Base-by-base conservation (phyloP, 2,888 invertebrate species). In the Hemistola chrysoprasaria region DNA sequence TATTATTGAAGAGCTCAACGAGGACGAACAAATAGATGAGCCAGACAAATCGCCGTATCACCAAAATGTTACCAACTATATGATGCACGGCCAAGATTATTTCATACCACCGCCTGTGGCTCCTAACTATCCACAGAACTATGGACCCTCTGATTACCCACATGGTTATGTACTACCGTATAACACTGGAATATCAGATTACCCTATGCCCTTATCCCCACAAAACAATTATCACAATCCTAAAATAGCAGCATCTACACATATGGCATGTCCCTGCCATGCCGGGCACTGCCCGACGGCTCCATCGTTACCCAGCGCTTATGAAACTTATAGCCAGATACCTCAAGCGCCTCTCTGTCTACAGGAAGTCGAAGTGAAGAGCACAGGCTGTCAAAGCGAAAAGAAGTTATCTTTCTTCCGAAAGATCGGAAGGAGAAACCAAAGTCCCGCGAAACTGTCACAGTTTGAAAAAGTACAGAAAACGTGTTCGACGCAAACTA, bases 331-430 rank as follows among this genome's bases (percentile, higher is more conserved):
- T 44, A 53, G 53, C 8, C 64, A 59, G 22, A 46, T 56, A 22
- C 62, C 70, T 9, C 80, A 77, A 56, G 66, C 74, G 6, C 84
- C 84, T 1, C 49, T 86, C 0, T 85, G 85, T 43, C 54, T 87
- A 1, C 84, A 80, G 51, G 85, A 87, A 56, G 71, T 87, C 29
- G 87, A 87, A 71, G 83, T 87, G 0, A 85, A 80, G 54, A 87
- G 79, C 48, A 78, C 69, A 23, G 82, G 71, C 2, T 84, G 81
- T 1, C 87, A 88, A 45, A 86, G 85, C 55, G 81, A 81, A 16
- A 73, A 71, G 22, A 83, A 78, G 41, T 60, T 76, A 49, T 70
- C 81, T 1, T 63, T 83, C 24, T 78, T 85, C 22, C 50, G 53
- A n/a, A 78, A 75, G 40, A 61, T 84, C n/a, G 62, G 70, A 11